These are phyloP conservation scores for Caiman crocodilus DNA, from an alignment of 2,797 vertebrate species.

Conservation along the genomic window DNA sequence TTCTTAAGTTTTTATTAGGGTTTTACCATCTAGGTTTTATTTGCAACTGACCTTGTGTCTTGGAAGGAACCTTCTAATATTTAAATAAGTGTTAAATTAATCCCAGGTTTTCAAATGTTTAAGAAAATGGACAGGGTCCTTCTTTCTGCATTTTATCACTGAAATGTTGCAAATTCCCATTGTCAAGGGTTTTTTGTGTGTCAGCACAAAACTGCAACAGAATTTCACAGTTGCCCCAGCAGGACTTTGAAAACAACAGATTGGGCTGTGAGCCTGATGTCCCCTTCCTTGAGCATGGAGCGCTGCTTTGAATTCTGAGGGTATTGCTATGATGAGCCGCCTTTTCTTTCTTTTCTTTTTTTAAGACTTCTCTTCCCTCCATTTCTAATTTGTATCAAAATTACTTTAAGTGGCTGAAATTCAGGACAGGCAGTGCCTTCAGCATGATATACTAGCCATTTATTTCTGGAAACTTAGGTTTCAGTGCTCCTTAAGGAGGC, in stretches of 20 bases:
- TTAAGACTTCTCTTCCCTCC: background rate
- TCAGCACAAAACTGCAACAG: background rate
- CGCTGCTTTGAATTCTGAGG: background rate
- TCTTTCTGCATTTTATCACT: fast-evolving
- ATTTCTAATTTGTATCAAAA: background rate
- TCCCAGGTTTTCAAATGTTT: background rate
- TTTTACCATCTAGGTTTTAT: background rate
- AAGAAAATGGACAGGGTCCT: background rate
- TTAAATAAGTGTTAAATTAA: background rate
- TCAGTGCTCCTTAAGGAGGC: background rate
- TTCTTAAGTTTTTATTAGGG: fast-evolving
- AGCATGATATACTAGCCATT: background rate
- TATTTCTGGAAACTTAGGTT: background rate
- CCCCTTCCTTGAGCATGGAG: background rate
- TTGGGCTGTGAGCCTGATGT: background rate
- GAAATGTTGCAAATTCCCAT: background rate
- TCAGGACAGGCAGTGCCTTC: background rate
- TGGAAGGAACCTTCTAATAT: background rate
- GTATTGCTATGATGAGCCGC: background rate
- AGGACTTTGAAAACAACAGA: background rate
- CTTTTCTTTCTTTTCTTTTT: background rate
- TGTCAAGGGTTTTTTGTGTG: background rate
- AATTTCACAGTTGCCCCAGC: background rate
- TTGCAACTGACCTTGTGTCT: background rate
- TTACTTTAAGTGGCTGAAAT: background rate